Conservation (phyloP, 53 echinoderm and acorn worm genomes). For the Holothuria scabra region DNA sequence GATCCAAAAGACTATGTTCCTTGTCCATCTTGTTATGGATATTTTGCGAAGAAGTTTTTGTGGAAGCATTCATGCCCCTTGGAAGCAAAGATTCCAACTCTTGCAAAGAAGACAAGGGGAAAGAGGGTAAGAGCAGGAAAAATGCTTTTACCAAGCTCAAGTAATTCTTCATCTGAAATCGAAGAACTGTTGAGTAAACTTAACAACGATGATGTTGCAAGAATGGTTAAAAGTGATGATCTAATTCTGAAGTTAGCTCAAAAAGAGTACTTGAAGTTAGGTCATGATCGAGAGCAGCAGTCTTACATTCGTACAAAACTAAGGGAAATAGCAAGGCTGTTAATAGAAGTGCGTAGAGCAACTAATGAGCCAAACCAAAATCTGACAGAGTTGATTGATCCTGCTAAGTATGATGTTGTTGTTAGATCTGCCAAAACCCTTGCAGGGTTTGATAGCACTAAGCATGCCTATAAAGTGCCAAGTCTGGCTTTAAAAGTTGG, state of each 20-base stretch:
- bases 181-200: slow-evolving; percentile 57
- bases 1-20: slow-evolving; percentile 69
- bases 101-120: slow-evolving; percentile 18
- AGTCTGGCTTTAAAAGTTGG: slow-evolving; percentile 57
- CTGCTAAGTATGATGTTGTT: slow-evolving; percentile 17
- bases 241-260: slow-evolving; percentile 70
- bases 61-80: slow-evolving; percentile 70
- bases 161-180: background rate
- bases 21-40: slow-evolving; percentile 64
- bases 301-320: slow-evolving; percentile 67
- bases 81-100: background rate
- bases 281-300: slow-evolving; percentile 69
- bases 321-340: slow-evolving; percentile 65
- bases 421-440: slow-evolving; percentile 43
- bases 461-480: slow-evolving; percentile 23
- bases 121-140: slow-evolving; percentile 27
- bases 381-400: slow-evolving; percentile 31
- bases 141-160: slow-evolving; percentile 21
- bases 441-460: slow-evolving; percentile 51
- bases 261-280: slow-evolving; percentile 68
- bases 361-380: slow-evolving; percentile 20
- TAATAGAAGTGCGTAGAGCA: slow-evolving; percentile 52
- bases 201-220: slow-evolving; percentile 67
- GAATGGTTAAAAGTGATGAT: slow-evolving; percentile 63
- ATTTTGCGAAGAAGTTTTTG: slow-evolving; percentile 55